Percentiles rank a stretch among this genome's conserved stretches.
These are phyloP conservation scores for Acrocephalus scirpaceus DNA, from an alignment of 2,797 vertebrate genomes.

Conservation along the genomic window DNA sequence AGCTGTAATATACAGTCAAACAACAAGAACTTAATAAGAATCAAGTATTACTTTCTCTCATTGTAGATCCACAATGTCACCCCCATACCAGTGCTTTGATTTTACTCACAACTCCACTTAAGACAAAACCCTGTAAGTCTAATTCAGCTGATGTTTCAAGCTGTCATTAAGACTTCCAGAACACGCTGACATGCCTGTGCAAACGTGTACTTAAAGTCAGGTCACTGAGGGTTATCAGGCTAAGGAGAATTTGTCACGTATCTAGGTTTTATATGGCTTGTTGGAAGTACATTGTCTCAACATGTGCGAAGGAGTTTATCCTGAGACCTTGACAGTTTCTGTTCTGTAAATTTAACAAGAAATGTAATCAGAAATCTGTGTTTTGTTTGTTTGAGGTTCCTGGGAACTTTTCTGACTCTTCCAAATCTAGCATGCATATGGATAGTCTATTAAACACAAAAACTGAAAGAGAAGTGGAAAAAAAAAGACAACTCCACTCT, in stretches of 20 bases:
- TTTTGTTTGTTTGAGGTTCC: background rate
- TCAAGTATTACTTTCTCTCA: background rate
- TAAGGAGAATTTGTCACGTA: background rate
- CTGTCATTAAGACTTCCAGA: background rate
- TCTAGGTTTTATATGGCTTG: background rate
- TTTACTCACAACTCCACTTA: background rate
- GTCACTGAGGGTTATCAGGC: background rate
- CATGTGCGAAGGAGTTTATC: background rate
- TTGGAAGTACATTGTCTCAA: background rate
- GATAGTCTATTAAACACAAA: background rate
- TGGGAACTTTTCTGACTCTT: background rate
- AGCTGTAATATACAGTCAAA: background rate
- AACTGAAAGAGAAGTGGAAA: background rate
- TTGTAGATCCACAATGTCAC: background rate
- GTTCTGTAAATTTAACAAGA: background rate
- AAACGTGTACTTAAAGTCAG: accelerated
- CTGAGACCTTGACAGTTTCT: background rate
- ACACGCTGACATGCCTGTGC: background rate
- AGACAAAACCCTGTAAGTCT: background rate
- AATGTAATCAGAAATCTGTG: background rate
- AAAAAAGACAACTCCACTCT: background rate
- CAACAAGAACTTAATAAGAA: background rate
- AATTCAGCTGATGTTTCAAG: background rate
- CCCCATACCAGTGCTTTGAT: background rate
- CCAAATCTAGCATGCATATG: background rate